Evolutionary conservation across 2,113 vertebrate genomes (phyloP).

Genomic region (Symphodus melops): DNA sequence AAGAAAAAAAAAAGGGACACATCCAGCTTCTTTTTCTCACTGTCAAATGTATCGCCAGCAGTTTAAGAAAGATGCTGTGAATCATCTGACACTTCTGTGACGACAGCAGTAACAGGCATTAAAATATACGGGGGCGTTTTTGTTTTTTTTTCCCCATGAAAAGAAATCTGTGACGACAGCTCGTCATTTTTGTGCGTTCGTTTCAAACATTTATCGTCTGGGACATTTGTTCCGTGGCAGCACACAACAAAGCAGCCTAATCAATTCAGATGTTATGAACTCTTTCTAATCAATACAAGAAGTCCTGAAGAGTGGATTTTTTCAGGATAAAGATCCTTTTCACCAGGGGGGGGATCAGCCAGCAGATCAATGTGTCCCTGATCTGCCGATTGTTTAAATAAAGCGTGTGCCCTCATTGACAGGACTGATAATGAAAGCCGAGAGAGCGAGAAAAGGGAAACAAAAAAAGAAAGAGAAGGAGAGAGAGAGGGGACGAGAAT

Average conservation of each 20-base stretch:
- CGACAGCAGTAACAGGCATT: not conserved
- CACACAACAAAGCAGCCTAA: not conserved
- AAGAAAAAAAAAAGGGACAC: too few relatives aligned
- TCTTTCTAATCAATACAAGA: slow-evolving; percentile 47
- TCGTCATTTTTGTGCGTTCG: not conserved
- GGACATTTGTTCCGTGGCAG: not conserved
- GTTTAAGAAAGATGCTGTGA: too few relatives aligned
- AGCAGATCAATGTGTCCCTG: slow-evolving; percentile 24
- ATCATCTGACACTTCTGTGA: too few relatives aligned
- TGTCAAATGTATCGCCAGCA: too few relatives aligned
- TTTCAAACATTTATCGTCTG: not conserved
- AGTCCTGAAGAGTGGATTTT: slow-evolving; percentile 22
- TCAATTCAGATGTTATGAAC: slow-evolving; percentile 39
- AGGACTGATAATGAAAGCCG: slow-evolving; percentile 17
- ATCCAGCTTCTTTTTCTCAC: too few relatives aligned
- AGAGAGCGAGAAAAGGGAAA: not conserved
- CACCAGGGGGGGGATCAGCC: slow-evolving; percentile 34
- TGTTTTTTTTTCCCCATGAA: too few relatives aligned
- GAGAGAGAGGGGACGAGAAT: slow-evolving; percentile 2
- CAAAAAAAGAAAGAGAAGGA: not conserved
- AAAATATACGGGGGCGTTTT: not conserved
- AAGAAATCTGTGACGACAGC: not conserved
- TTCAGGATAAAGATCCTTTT: slow-evolving; percentile 38
- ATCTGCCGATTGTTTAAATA: slow-evolving; percentile 56
- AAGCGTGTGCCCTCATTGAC: slow-evolving; percentile 36